Base-by-base conservation (phyloP, 2,113 vertebrate species). In the Leucoraja erinaceus region DNA sequence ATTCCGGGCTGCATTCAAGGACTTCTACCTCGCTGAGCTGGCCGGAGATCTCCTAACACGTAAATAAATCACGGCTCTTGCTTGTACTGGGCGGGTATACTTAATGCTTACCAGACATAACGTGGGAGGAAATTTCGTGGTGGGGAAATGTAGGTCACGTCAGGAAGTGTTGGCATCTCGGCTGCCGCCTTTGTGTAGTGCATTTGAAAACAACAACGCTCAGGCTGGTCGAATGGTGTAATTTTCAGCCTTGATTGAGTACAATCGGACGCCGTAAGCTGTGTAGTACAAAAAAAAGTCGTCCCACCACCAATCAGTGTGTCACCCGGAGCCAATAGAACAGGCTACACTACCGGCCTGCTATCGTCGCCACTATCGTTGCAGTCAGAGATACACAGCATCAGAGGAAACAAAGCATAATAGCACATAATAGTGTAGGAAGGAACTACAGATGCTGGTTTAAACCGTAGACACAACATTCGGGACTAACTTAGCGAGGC, bases 171-270 rank as follows among this genome's bases (percentile, higher is more conserved):
- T n/a, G 22, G 3, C 28, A 59, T 28, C 61, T 63, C 63, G 56
- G 56, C 83, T 31, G 56, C 59, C 63, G 28, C n/a, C 83, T 86
- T 86, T 61, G 83, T 86, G 83, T 11, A 61, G 59, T 31, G 83
- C 31, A 31, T 88, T 59, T 66, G n/a, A 88, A 88, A 88, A 31
- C n/a, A 47, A 61, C 83, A 63, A 88, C 56, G 63, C n/a, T 88
- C 59, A 31, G 83, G 31, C 83, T 66, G 59, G n/a, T 88, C 63
- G 83, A 88, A 88, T 31, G 59, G 83, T 88, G 83, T 63, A 61
- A 88, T 88, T 88, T 47, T 88, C 83, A 88, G 61, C 83, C 90
- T 91, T 47, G 90, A 91, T 70, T 91, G 90, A 72, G 90, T 72
- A 74, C 33, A 91, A 38, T 47, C 38, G 72, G 90, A 38, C 38